Conservation (phyloP, 23 tunicate genomes). For the Clavelina lepadiformis region DNA sequence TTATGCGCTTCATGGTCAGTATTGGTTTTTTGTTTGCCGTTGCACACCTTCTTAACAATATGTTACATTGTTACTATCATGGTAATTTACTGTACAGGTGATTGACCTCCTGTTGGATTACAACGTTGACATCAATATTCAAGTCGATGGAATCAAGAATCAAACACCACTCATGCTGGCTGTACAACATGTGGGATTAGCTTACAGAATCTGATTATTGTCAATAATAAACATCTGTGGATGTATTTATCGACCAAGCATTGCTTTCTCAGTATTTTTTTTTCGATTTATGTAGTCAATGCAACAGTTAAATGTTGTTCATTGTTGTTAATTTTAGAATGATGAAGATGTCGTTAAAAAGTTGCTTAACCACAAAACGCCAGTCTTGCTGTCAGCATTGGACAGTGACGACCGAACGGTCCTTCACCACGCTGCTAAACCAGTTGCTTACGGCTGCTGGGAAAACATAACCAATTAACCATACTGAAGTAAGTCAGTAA, state of each 20-base stretch:
- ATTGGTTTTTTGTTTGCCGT: too few species aligned
- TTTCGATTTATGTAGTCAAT: too few species aligned
- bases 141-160: constrained; percentile 83
- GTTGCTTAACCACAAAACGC: constrained; percentile 85
- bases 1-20: neutral
- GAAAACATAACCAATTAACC: constrained; percentile 87
- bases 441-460: constrained; percentile 94
- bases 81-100: too few species aligned
- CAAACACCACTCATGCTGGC: constrained; percentile 97
- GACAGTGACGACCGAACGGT: constrained; percentile 92
- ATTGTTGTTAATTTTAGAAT: too few species aligned
- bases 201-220: neutral
- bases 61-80: too few species aligned
- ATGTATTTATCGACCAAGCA: neutral
- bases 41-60: too few species aligned
- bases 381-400: constrained; percentile 80
- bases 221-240: neutral
- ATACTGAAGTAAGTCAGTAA: constrained; percentile 86
- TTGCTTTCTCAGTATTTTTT: too few species aligned
- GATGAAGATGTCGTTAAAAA: constrained; percentile 83
- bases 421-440: constrained; percentile 91
- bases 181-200: constrained; percentile 70
- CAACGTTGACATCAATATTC: constrained; percentile 92
- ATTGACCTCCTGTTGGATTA: constrained; percentile 83
- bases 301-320: too few species aligned